These are phyloP conservation scores for Calameuta filiformis DNA, from an alignment of 2,888 invertebrate species.

Conservation along the genomic window DNA sequence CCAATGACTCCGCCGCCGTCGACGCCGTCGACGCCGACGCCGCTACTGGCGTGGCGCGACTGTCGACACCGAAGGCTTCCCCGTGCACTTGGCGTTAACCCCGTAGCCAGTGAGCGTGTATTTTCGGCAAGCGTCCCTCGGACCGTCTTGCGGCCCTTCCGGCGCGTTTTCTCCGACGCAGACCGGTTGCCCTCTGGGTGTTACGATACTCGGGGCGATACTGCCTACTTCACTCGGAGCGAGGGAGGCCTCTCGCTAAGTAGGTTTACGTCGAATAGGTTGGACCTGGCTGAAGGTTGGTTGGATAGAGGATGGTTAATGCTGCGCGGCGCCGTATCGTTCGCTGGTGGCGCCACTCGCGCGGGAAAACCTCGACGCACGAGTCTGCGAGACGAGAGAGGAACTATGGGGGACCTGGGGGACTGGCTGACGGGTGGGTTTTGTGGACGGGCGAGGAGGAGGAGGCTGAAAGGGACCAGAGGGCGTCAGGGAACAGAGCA, in stretches of 20 bases:
- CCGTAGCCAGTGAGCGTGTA: background rate
- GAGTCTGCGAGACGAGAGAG: slow-evolving; percentile 22
- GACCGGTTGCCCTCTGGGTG: background rate
- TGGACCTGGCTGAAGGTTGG: slow-evolving; percentile 38
- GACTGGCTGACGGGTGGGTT: slow-evolving; percentile 7
- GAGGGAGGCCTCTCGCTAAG: slow-evolving; percentile 42
- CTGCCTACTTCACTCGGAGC: slow-evolving; percentile 25
- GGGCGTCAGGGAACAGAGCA: slow-evolving; percentile 7
- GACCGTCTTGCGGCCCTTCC: background rate
- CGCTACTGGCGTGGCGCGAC: background rate
- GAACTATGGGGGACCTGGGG: slow-evolving; percentile 16
- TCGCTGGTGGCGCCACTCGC: slow-evolving; percentile 41
- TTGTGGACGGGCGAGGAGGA: background rate
- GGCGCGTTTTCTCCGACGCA: slow-evolving; percentile 16
- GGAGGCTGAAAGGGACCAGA: slow-evolving; percentile 15
- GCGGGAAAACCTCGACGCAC: slow-evolving; percentile 38
- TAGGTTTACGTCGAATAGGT: slow-evolving; percentile 43
- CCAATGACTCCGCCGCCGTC: slow-evolving; percentile 13
- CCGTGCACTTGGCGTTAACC: background rate
- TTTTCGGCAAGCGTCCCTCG: background rate
- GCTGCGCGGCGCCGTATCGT: slow-evolving; percentile 34
- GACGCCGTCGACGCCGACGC: slow-evolving; percentile 7
- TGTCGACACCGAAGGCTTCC: slow-evolving; percentile 1
- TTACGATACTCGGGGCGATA: slow-evolving; percentile 30
- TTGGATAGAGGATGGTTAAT: slow-evolving; percentile 37